phyloP scores from a whole-genome alignment of 2,888 invertebrate genomes.

The Antheraea assamensis region DNA sequence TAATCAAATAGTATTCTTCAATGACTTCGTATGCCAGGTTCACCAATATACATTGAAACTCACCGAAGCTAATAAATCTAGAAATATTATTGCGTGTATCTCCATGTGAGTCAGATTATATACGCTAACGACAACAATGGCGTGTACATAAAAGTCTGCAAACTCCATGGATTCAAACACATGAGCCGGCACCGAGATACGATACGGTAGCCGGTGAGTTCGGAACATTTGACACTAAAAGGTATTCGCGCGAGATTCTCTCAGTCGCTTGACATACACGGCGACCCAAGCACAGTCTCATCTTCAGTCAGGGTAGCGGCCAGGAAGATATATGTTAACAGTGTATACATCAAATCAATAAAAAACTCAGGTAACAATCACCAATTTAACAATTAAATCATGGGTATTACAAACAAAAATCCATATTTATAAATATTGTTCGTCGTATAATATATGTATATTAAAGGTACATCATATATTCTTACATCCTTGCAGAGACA shows the following conservation, averaged over 20 bases:
- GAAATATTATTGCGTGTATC: background rate
- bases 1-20: background rate
- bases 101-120: background rate
- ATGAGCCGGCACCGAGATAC: conserved; percentile 63
- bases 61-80: background rate
- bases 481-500: conserved; percentile 46
- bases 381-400: background rate
- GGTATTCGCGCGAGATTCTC: conserved; percentile 61
- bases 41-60: background rate
- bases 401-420: background rate
- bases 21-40: background rate
- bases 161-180: conserved; percentile 51
- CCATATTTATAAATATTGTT: background rate
- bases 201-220: conserved; percentile 65
- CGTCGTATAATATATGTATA: background rate
- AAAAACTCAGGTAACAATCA: background rate
- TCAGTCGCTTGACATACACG: conserved; percentile 68
- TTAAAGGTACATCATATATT: background rate
- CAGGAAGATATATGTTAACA: background rate
- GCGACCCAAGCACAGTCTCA: conserved; percentile 58
- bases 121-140: conserved; percentile 11
- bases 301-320: conserved; percentile 16
- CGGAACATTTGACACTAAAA: conserved; percentile 76
- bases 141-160: conserved; percentile 35
- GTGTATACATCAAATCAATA: background rate